Evolutionary conservation across 2,797 vertebrate genomes (phyloP).

Genomic region (Pteropus rufus): DNA sequence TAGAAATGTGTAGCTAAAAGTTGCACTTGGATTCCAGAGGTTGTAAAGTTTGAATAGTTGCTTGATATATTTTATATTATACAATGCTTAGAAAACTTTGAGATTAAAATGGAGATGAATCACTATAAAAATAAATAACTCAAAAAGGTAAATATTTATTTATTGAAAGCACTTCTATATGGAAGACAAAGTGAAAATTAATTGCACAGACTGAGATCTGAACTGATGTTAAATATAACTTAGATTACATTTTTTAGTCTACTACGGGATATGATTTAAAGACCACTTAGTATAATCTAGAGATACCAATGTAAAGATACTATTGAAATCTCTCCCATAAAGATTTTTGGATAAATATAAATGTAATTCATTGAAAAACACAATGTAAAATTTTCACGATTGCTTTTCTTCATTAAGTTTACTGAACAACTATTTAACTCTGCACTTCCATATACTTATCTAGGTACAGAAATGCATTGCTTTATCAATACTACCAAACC

Average conservation of each 20-base stretch:
- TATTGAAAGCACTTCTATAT: neutral
- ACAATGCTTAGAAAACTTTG: neutral
- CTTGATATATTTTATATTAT: neutral
- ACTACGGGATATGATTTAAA: neutral
- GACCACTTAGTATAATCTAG: neutral
- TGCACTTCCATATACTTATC: neutral
- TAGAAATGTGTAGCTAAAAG: neutral
- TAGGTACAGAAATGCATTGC: neutral
- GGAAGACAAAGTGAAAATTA: neutral
- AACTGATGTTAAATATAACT: neutral
- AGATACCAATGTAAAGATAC: neutral
- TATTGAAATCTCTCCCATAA: neutral
- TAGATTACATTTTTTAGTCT: neutral
- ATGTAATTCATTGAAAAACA: neutral
- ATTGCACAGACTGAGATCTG: neutral
- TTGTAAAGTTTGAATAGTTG: neutral
- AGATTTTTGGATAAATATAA: neutral
- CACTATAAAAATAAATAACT: neutral
- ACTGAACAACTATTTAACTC: neutral
- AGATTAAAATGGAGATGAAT: neutral
- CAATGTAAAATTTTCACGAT: neutral
- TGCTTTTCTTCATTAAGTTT: neutral
- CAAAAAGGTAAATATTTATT: neutral
- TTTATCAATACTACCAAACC: neutral
- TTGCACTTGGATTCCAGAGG: neutral